Evolutionary conservation across 2,113 vertebrate genomes (phyloP), one percentile per base, ranked within the genome.

Genomic region (Ascaphus truei): DNA sequence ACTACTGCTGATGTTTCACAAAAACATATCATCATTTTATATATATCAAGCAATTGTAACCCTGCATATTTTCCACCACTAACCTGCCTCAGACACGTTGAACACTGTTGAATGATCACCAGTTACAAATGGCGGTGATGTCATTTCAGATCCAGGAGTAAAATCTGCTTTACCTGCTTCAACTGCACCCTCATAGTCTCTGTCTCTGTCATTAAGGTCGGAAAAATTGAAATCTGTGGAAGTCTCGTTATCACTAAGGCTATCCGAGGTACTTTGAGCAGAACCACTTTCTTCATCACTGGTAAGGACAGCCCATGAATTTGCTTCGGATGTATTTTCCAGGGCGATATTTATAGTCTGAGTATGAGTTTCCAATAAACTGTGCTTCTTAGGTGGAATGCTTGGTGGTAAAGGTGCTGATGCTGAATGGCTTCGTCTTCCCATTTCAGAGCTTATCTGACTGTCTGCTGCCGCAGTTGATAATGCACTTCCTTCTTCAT

Each of bases 221-320:
- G 94, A 85, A 80, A 96, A 94, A 91, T 90, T 94, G 91, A 98
- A 96, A 92, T 96, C 95, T 79, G 95, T 95, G 68, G 95, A 95
- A 1, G 93, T 96, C 86, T 98, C 94, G 1, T 94, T 97, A 89
- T 98, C 95, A n/a, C 88, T 94, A 79, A 92, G 86, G 81, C 84
- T 89, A 75, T 95, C 95, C 71, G 88, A 84, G 26, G 81, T 74
- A 73, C 85, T 87, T 81, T 90, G 94, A 62, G 94, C 94, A 75
- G 95, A 98, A 79, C 93, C 94, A 47, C 95, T 96, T 78, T 95
- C 93, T 81, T 95, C 95, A 66, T 95, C 92, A 43, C 76, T 85
- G 50, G 89, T 81, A 29, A 92, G 88, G 77, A 90, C 71, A 18
- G 84, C 81, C 92, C 90, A 92, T 55, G 84, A 83, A 26, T 84